Evolutionary conservation across 2,113 vertebrate species (phyloP), one percentile per base, ranked within the genome.

Genomic region (Solea senegalensis): DNA sequence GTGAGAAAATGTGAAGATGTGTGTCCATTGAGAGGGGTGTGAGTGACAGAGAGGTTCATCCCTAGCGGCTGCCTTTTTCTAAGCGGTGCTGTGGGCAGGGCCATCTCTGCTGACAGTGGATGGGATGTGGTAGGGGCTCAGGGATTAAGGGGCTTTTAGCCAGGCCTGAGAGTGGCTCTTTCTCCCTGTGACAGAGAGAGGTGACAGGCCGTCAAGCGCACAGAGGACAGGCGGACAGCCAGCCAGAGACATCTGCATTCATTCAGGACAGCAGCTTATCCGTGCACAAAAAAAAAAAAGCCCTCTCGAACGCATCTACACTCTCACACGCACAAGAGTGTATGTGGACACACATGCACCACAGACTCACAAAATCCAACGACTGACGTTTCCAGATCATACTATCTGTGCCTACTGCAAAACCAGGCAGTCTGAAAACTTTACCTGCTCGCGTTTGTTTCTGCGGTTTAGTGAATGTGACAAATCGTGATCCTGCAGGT

Each of bases 221-320:
- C 79, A 65, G 79, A 85, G 86, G 89, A 91, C 90, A 88, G 82
- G 86, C 85, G 92, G 94, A 94, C 94, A 92, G 93, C 91, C 81
- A 52, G 94, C 82, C 85, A 87, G 94, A 95, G 96, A 96, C 96
- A 96, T 96, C 96, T 96, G 96, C 95, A 96, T 96, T 97, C 96
- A 98, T 96, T 96, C 95, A 95, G 93, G 93, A 94, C 85, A 62
- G 94, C 93, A 90, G 96, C 95, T 94, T 95, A 96, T 93, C 92
- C 93, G 80, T 90, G 93, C 93, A 96, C 94, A 94, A 61, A 61
- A 61, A 61, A 44, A 61, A 8, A 91, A 95, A 93, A 94, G 93
- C 92, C 94, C 94, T 93, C 93, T 92, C 79, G 90, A 86, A 94
- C 94, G 81, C 87, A 43, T 80, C 85, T 60, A 65, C 76, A 53